Evolutionary conservation across 1,140 invertebrate genomes (phyloP).

Genomic region (Coenobita brevimanus): DNA sequence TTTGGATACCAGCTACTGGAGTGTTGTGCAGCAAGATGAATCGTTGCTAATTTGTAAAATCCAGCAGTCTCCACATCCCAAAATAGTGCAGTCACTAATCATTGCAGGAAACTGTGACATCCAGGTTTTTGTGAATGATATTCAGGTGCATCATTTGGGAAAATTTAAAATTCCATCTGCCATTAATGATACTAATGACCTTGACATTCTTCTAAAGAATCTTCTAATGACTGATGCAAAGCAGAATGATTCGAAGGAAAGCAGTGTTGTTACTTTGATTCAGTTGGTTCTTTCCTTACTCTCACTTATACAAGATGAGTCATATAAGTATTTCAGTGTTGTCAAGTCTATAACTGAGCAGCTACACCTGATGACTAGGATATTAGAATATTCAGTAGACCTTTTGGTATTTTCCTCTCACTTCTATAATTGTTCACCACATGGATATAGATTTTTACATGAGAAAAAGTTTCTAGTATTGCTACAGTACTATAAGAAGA

Average conservation of each 20-base stretch:
- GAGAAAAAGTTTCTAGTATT: background rate
- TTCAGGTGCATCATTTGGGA: background rate
- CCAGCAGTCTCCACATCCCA: background rate
- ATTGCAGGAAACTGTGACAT: background rate
- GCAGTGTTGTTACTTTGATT: background rate
- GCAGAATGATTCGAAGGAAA: background rate
- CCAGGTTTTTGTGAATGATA: constrained; percentile 7
- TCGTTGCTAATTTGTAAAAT: background rate
- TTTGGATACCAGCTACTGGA: background rate
- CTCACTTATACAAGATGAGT: background rate
- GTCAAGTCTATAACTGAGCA: constrained; percentile 1
- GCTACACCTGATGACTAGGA: constrained; percentile 17
- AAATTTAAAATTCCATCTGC: background rate
- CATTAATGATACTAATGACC: background rate
- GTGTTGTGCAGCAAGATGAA: background rate
- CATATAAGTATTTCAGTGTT: constrained; percentile 11
- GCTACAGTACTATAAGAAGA: constrained; percentile 26
- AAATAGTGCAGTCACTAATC: background rate
- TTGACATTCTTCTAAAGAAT: background rate
- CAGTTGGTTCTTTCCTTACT: background rate
- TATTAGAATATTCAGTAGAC: constrained; percentile 14
- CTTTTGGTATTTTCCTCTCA: constrained; percentile 20
- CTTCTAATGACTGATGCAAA: background rate
- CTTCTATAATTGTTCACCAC: constrained; percentile 27
- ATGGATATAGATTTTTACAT: constrained; percentile 11